Conservation (phyloP, 2,888 invertebrate species). For the Drosophila nr. fundita region DNA sequence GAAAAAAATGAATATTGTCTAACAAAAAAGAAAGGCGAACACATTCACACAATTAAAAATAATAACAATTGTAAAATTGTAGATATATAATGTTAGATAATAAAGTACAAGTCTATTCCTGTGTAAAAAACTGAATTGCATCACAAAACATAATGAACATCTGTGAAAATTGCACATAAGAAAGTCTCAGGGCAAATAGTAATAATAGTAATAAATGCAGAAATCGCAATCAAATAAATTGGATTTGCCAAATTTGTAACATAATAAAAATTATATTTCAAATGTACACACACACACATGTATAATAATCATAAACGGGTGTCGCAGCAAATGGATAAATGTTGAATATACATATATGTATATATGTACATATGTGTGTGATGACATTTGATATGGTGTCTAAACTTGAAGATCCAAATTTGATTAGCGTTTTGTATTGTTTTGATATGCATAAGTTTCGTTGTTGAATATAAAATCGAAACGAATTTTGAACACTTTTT, state of each 20-base stretch:
- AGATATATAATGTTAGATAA: not conserved
- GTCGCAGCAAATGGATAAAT: constrained; percentile 11
- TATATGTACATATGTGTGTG: not conserved
- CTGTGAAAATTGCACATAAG: not conserved
- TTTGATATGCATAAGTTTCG: constrained; percentile 40
- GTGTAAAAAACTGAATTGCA: not conserved
- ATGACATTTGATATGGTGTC: constrained; percentile 40
- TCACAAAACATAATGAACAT: not conserved
- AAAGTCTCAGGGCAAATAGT: not conserved
- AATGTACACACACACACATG: not conserved
- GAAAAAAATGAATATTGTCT: not conserved
- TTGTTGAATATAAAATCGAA: constrained; percentile 36
- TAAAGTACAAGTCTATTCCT: not conserved
- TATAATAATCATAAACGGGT: not conserved
- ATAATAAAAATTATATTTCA: not conserved
- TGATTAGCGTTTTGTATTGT: constrained; percentile 42
- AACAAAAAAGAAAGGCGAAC: not conserved
- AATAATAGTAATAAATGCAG: not conserved
- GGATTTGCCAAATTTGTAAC: not conserved
- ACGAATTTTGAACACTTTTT: constrained; percentile 39
- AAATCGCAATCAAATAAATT: not conserved
- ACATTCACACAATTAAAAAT: not conserved
- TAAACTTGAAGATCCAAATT: constrained; percentile 40
- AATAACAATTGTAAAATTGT: not conserved
- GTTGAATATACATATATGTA: not conserved